Evolutionary conservation across 1,140 invertebrate genomes (phyloP), one percentile per base, ranked within the genome.

Genomic region (Drosophila kurseongensis): DNA sequence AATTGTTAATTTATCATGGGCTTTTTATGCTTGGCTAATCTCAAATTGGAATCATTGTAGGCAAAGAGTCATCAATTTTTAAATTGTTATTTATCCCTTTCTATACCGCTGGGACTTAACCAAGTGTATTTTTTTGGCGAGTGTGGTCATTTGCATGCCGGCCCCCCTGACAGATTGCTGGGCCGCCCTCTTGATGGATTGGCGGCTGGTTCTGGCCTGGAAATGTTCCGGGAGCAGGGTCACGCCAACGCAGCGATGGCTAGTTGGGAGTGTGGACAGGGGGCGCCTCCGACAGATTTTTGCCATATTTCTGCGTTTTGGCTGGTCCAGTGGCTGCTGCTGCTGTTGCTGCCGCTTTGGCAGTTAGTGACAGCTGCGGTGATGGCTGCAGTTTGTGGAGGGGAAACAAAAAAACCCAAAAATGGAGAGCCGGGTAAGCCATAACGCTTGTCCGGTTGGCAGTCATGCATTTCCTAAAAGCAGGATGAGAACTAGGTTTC

Each of bases 291-390:
- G 44, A 38, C 48, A 67, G 72, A 76, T 76, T 76, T 76, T 67
- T 38, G 61, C 54, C 73, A 76, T 76, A 75, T 76, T 76, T 76
- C 40, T 76, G 73, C 73, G 72, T 73, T 80, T 66, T 81, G 76
- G 71, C 77, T 65, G 60, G 45, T 58, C 58, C 44, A 58, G 45
- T 67, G 47, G 38, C 57, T 60, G 59, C 48, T 56, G 71, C 45
- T 27, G 58, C 42, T 55, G 32, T 18, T 45, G 23, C 60, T 58
- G 60, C 62, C 65, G 54, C 57, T 80, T 57, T 73, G 79, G 75
- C 83, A 86, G 84, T 86, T 89, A 86, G 83, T 86, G 83, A 86
- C 83, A 86, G 83, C 84, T 86, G 83, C 75, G 80, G 84, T 75
- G 75, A 73, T 71, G 72, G 54, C 76, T 42, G 60, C 72, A 75